Evolutionary conservation across 2,113 vertebrate species (phyloP).

Genomic region (Gymnocephalus cernua): DNA sequence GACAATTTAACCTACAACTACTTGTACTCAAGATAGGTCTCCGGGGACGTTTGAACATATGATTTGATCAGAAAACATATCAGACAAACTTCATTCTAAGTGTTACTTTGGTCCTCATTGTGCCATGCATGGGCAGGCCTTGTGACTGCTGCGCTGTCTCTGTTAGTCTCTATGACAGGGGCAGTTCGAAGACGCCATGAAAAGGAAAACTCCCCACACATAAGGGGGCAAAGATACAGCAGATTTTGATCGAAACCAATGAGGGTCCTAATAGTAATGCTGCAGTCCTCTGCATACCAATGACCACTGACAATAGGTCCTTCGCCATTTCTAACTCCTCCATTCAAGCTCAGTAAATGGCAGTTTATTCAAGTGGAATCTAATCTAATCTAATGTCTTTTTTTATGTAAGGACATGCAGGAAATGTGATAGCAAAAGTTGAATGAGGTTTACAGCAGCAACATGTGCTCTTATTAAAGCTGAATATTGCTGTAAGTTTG

Average conservation of each 20-base stretch:
- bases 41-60: slow-evolving; percentile 20
- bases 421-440: too few relatives aligned
- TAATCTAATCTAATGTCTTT: too few relatives aligned
- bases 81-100: neutral
- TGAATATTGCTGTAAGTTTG: too few relatives aligned
- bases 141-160: slow-evolving; percentile 13
- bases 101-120: slow-evolving; percentile 30
- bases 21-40: slow-evolving; percentile 32
- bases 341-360: slow-evolving; percentile 65
- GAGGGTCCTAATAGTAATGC: slow-evolving; percentile 37
- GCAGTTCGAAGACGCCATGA: slow-evolving; percentile 7
- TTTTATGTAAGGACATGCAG: too few relatives aligned
- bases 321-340: slow-evolving; percentile 61
- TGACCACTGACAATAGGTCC: slow-evolving; percentile 63
- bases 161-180: slow-evolving; percentile 8
- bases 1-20: too few relatives aligned
- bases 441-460: too few relatives aligned
- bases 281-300: slow-evolving; percentile 69
- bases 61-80: slow-evolving; percentile 30
- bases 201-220: slow-evolving; percentile 42
- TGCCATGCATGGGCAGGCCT: slow-evolving; percentile 3
- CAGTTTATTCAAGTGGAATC: slow-evolving; percentile 65
- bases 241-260: slow-evolving; percentile 47
- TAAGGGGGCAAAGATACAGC: slow-evolving; percentile 37
- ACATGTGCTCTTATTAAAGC: too few relatives aligned